A percentile compares a stretch with the other conserved stretches of the same genome.
Evolutionary conservation across 1,140 invertebrate species (phyloP).

Genomic region (Rhizoglyphus robini): DNA sequence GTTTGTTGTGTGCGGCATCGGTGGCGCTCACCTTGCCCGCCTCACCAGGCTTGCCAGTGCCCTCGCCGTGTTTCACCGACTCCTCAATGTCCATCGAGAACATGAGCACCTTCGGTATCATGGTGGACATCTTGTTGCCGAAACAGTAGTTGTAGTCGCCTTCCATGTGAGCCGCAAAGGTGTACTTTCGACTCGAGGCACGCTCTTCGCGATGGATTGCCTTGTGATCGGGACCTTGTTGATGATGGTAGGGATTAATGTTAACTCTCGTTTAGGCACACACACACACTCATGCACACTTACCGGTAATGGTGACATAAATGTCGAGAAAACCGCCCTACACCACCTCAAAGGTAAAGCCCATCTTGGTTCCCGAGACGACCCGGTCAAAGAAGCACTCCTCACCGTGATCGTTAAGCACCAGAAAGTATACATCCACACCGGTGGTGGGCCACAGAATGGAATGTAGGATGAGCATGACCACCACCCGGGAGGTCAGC

Average conservation of each 20-base stretch:
- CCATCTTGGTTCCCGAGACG: constrained; percentile 46
- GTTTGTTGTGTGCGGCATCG: constrained; percentile 50
- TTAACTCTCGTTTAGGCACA: not conserved
- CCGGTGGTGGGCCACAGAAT: too few species aligned
- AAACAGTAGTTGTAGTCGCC: constrained; percentile 97
- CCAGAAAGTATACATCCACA: constrained; percentile 84
- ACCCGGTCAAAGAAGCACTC: constrained; percentile 86
- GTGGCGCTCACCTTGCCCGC: constrained; percentile 23
- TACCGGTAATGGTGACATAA: constrained; percentile 58
- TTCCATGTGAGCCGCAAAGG: constrained; percentile 81
- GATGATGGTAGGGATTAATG: too few species aligned
- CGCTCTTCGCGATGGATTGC: constrained; percentile 78
- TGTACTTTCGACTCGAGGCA: constrained; percentile 93
- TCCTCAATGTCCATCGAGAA: constrained; percentile 91
- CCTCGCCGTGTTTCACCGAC: too few species aligned
- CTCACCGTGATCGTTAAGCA: constrained; percentile 91
- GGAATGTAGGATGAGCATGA: too few species aligned
- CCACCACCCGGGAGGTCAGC: too few species aligned
- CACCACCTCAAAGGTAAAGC: constrained; percentile 93
- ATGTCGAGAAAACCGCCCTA: constrained; percentile 99
- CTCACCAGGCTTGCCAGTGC: too few species aligned
- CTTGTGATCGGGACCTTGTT: constrained; percentile 67
- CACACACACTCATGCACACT: not conserved
- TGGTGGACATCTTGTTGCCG: constrained; percentile 95
- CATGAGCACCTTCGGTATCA: constrained; percentile 97